A percentile compares a stretch with the other conserved stretches of the same genome.
Conservation (phyloP, 2,113 vertebrate species). For the Asarcornis scutulata region DNA sequence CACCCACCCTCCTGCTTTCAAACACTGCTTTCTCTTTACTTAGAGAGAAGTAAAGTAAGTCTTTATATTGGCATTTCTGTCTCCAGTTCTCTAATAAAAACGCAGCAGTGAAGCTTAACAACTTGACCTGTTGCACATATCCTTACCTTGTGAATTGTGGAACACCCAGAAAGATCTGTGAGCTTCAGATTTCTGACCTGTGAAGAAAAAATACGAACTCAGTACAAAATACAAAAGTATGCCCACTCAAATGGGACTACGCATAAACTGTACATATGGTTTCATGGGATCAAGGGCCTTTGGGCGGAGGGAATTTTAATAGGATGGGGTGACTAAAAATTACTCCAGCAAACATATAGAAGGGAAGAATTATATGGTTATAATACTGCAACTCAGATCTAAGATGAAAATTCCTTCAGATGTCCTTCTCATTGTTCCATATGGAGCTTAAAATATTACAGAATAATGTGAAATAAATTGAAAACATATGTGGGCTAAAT, state of each 20-base stretch:
- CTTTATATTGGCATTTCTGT: neutral
- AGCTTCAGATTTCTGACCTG: neutral
- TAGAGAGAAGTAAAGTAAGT: neutral
- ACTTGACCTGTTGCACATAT: neutral
- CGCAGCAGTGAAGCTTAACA: neutral
- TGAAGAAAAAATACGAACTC: neutral
- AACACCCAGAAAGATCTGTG: neutral
- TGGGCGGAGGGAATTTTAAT: neutral
- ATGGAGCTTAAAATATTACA: constrained; percentile 51
- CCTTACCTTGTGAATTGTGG: neutral
- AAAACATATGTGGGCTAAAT: constrained; percentile 28
- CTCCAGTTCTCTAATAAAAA: neutral
- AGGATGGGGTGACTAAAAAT: neutral
- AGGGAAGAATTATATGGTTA: neutral
- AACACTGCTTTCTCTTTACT: neutral
- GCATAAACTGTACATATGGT: neutral
- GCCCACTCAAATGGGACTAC: neutral
- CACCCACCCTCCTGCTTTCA: neutral
- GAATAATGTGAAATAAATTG: constrained; percentile 41
- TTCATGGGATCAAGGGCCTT: neutral
- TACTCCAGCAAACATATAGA: neutral
- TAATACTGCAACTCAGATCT: neutral
- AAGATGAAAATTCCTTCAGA: constrained; percentile 32
- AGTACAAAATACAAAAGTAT: neutral
- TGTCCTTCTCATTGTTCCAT: constrained; percentile 14